Evolutionary conservation across 2,113 vertebrate genomes (phyloP).

Genomic region (Ictidomys tridecemlineatus): DNA sequence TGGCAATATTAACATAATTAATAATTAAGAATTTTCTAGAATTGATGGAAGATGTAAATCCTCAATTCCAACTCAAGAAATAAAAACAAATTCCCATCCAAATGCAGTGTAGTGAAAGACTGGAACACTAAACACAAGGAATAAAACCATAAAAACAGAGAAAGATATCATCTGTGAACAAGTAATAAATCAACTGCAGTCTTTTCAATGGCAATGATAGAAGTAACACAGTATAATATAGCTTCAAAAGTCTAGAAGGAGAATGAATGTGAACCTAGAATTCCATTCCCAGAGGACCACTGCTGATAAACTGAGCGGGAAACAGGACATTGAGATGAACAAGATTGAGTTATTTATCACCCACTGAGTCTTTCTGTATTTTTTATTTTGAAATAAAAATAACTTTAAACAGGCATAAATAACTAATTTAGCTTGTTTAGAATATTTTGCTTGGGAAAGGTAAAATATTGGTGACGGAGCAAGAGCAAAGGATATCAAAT

Average conservation of each 20-base stretch:
- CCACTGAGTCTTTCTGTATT: not conserved
- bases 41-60: not conserved
- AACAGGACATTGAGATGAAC: not conserved
- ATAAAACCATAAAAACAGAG: not conserved
- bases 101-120: not conserved
- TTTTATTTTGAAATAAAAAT: conserved; percentile 52
- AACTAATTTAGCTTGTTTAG: conserved; percentile 24
- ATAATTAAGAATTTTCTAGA: not conserved
- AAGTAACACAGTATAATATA: not conserved
- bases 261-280: not conserved
- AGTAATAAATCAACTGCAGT: not conserved
- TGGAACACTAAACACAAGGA: not conserved
- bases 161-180: not conserved
- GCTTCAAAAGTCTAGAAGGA: not conserved
- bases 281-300: conserved; percentile 1
- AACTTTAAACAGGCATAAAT: not conserved
- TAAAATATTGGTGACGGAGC: not conserved
- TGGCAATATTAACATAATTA: not conserved
- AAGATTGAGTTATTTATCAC: not conserved
- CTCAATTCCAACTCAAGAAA: not conserved
- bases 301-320: not conserved
- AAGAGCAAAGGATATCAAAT: conserved; percentile 29
- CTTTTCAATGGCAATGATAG: not conserved
- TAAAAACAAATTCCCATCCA: not conserved
- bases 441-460: conserved; percentile 40